Evolutionary conservation across 2,797 vertebrate genomes (phyloP), one percentile per base, ranked within the genome.

Genomic region (Protosalanx chinensis): DNA sequence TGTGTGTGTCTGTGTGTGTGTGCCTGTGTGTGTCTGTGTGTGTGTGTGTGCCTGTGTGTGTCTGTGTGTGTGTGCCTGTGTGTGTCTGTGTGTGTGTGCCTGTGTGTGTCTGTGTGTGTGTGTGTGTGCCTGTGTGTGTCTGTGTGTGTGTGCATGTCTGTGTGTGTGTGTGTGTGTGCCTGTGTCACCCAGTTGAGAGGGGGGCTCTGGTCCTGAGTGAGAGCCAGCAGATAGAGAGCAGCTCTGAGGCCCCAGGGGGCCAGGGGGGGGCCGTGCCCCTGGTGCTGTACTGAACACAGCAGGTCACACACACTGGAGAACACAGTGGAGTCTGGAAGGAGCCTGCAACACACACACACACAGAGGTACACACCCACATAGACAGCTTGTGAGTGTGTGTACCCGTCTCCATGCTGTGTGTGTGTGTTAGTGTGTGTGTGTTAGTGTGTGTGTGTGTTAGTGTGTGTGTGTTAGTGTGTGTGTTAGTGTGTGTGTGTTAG

Each of bases 221-320:
- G 29, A n/a, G 95, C 91, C 84, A 99, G 89, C 76, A 99, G 92
- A 82, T 95, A 96, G 85, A 99, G 76, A 74, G 91, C 90, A 73
- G 95, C 93, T 87, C 89, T 94, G 83, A 96, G 88, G 79, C 95
- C 84, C 37, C 37, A 41, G 1, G 69, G 82, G 30, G 78, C 74
- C 65, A 95, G 93, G 41, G 92, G 84, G 3, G 81, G 82, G 51
- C 71, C 75, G 78, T 90, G 86, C 35, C 91, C 91, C 70, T 86
- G 90, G 70, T 93, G 91, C 77, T 94, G 92, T 37, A 94, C 85
- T 12, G 92, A 94, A 0, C 88, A 83, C 75, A 98, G 82, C 80
- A 95, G 85, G 82, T 84, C 85, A 79, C 93, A 82, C 65, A 97
- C 71, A 15, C 94, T 90, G 85, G 91, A 88, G 83, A 94, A 96